phyloP scores from a whole-genome alignment of 2,113 vertebrate genomes.

The Platysternon megacephalum region DNA sequence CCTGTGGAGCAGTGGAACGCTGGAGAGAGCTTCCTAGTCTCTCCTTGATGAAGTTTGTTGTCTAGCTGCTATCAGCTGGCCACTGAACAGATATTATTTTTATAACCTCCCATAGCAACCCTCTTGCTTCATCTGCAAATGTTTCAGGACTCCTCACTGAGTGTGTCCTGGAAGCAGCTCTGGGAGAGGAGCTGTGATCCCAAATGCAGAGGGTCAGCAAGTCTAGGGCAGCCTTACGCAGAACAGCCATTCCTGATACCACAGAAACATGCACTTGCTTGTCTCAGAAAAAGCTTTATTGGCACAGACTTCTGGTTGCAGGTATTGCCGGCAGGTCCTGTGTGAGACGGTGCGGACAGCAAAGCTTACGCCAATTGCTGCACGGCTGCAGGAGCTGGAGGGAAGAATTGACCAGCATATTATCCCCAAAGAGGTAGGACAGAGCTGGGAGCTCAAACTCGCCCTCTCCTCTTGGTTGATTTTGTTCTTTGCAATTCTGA shows the following conservation, averaged over 20 bases:
- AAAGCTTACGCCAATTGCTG: constrained; percentile 93
- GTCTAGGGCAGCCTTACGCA: not conserved
- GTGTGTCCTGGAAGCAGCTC: not conserved
- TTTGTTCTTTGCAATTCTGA: not conserved
- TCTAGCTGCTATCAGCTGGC: not conserved
- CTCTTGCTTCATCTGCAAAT: not conserved
- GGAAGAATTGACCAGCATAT: constrained; percentile 91
- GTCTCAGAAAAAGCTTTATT: not conserved
- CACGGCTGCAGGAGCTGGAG: constrained; percentile 92
- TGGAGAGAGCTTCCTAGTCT: not conserved
- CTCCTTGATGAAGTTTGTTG: not conserved
- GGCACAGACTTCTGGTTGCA: constrained; percentile 61
- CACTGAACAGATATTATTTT: rapidly evolving
- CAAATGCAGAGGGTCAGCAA: not conserved
- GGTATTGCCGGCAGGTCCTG: constrained; percentile 93
- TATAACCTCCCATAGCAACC: not conserved
- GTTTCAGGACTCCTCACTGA: not conserved
- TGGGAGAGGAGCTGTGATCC: not conserved
- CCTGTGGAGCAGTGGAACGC: not conserved
- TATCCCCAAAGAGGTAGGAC: constrained; percentile 93
- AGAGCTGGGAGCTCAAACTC: not conserved
- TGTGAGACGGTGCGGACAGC: constrained; percentile 93
- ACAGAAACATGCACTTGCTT: not conserved
- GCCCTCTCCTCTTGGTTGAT: not conserved
- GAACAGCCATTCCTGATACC: not conserved